Percentiles rank a stretch among this genome's conserved stretches.
phyloP scores from a whole-genome alignment of 2,797 vertebrate genomes.

The Antrozous pallidus region DNA sequence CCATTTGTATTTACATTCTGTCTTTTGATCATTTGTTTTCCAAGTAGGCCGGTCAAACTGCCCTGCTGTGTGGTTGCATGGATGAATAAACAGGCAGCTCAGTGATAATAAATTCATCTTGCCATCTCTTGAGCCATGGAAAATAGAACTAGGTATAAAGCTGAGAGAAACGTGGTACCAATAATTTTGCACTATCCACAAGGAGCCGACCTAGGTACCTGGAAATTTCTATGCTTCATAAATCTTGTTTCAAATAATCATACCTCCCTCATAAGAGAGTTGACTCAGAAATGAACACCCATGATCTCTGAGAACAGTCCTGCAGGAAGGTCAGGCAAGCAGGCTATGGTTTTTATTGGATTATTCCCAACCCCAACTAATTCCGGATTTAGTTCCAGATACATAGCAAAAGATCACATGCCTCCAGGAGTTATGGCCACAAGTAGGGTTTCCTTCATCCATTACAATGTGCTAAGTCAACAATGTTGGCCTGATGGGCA shows the following conservation, averaged over 20 bases:
- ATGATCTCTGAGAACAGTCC: neutral
- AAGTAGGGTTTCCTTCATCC: neutral
- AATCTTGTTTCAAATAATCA: slow-evolving; percentile 27
- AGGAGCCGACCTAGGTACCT: slow-evolving; percentile 46
- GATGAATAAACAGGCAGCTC: neutral
- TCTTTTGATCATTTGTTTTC: slow-evolving; percentile 23
- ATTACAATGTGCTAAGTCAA: neutral
- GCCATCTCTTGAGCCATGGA: slow-evolving; percentile 29
- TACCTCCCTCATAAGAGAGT: neutral
- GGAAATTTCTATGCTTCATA: neutral
- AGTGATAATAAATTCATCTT: neutral
- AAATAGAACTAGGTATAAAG: slow-evolving; percentile 16
- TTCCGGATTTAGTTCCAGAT: neutral
- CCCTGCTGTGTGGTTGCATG: neutral
- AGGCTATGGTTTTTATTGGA: neutral
- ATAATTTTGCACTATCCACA: neutral
- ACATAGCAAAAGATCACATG: neutral
- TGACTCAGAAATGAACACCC: neutral
- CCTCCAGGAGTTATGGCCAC: neutral
- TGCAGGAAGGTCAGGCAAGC: neutral
- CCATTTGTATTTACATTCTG: neutral
- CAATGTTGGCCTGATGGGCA: neutral
- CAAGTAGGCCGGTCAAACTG: neutral
- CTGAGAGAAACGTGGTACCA: neutral
- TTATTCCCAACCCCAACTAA: neutral